A percentile compares a stretch with the other conserved stretches of the same genome.
Conservation (phyloP, 2,113 vertebrate species). For the Mastomys coucha region DNA sequence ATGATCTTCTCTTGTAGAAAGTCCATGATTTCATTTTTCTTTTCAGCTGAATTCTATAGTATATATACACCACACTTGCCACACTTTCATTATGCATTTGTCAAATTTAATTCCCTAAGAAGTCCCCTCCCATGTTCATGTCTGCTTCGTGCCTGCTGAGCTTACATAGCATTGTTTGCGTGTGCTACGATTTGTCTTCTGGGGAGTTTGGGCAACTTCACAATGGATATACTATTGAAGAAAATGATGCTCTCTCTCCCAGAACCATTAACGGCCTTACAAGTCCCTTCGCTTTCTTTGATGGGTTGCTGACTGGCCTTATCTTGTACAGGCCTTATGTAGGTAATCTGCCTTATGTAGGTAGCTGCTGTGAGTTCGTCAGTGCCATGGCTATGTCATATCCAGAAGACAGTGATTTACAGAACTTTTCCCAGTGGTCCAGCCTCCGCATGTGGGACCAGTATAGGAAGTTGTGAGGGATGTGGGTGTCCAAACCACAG, state of each 20-base stretch:
- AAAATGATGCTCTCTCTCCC: background rate
- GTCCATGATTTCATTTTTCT: background rate
- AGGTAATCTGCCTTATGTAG: no score
- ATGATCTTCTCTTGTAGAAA: background rate
- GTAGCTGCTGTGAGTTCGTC: background rate
- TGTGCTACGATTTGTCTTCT: background rate
- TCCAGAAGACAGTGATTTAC: background rate
- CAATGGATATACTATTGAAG: background rate
- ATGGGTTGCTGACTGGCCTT: background rate
- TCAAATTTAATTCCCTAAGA: background rate
- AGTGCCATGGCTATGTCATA: background rate
- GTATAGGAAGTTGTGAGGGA: background rate
- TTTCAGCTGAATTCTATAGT: background rate
- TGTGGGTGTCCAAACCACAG: background rate
- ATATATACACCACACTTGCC: background rate
- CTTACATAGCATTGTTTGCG: background rate
- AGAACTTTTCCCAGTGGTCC: background rate
- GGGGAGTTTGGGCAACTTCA: background rate
- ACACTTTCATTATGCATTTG: background rate
- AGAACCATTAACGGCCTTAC: background rate
- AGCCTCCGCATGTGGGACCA: background rate
- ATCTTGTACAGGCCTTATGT: background rate
- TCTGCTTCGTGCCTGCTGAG: background rate
- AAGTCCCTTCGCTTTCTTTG: background rate
- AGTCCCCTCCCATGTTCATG: background rate